A percentile compares a stretch with the other conserved stretches of the same genome.
Conservation (phyloP, 2,797 vertebrate genomes). For the Chelidonichthys spinosus region DNA sequence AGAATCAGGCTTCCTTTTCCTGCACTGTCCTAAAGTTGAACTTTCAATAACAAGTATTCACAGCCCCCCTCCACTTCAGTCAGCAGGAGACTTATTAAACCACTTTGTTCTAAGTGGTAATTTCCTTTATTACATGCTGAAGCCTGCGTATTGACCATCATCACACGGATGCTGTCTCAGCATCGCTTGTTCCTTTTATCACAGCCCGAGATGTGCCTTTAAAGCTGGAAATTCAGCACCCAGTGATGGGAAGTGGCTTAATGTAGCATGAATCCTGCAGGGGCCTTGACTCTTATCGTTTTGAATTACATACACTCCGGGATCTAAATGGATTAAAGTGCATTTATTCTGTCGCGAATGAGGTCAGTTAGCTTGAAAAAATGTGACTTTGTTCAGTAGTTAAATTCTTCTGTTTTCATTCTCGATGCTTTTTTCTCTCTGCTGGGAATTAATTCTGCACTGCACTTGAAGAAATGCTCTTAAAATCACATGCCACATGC, state of each 20-base stretch:
- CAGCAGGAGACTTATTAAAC: neutral
- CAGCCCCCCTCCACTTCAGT: neutral
- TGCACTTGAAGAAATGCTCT: neutral
- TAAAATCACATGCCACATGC: conserved; percentile 16
- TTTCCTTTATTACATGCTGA: conserved; percentile 11
- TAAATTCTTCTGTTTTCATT: conserved; percentile 24
- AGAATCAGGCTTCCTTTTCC: conserved; percentile 64
- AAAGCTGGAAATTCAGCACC: conserved; percentile 26
- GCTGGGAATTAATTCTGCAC: conserved; percentile 6
- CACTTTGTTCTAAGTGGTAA: conserved; percentile 1
- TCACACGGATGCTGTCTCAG: conserved; percentile 41
- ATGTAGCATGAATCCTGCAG: conserved; percentile 48
- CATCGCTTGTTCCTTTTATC: conserved; percentile 64
- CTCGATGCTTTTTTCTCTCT: neutral
- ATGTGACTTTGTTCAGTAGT: conserved; percentile 11
- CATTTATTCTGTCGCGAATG: conserved; percentile 30
- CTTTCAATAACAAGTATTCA: conserved; percentile 24
- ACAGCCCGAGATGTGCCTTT: conserved; percentile 50
- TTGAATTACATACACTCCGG: conserved; percentile 24
- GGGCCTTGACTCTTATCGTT: conserved; percentile 21
- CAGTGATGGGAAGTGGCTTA: conserved; percentile 40
- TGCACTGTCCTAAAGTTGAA: conserved; percentile 49
- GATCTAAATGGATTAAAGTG: conserved; percentile 51
- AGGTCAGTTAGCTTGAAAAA: conserved; percentile 31
- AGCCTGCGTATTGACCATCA: conserved; percentile 36